Percentiles rank a stretch among this genome's conserved stretches.
phyloP scores from a whole-genome alignment of 2,113 vertebrate genomes.

The Cichladusa arquata region DNA sequence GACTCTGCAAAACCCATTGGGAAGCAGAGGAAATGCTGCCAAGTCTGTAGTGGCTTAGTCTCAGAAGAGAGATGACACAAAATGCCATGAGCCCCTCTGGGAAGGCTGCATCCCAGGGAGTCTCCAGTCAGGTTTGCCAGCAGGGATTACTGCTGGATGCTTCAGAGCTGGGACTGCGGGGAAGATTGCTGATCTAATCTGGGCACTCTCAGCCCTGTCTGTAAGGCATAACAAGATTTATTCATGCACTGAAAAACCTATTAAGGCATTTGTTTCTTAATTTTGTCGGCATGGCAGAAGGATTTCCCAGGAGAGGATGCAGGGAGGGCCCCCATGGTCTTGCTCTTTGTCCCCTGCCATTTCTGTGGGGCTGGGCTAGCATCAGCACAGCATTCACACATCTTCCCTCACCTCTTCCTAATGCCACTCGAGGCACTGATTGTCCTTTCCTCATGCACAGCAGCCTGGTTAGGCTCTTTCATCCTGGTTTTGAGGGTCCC shows the following conservation, averaged over 20 bases:
- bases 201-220: neutral
- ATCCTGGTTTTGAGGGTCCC: neutral
- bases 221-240: constrained; percentile 22
- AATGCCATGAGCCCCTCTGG: rapidly evolving
- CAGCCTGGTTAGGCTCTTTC: neutral
- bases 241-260: neutral
- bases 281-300: neutral
- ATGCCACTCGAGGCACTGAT: neutral
- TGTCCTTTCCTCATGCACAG: rapidly evolving
- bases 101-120: neutral
- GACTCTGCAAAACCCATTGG: rapidly evolving
- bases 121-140: neutral
- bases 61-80: neutral
- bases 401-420: neutral
- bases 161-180: neutral
- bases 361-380: neutral
- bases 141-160: neutral
- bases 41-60: neutral
- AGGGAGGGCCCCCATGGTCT: neutral
- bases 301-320: neutral
- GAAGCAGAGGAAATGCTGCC: neutral
- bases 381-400: rapidly evolving
- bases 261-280: neutral
- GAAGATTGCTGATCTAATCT: neutral
- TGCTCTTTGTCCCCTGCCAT: neutral